Base-by-base conservation (phyloP, 2,797 vertebrate genomes). In the Neopelma chrysocephalum region DNA sequence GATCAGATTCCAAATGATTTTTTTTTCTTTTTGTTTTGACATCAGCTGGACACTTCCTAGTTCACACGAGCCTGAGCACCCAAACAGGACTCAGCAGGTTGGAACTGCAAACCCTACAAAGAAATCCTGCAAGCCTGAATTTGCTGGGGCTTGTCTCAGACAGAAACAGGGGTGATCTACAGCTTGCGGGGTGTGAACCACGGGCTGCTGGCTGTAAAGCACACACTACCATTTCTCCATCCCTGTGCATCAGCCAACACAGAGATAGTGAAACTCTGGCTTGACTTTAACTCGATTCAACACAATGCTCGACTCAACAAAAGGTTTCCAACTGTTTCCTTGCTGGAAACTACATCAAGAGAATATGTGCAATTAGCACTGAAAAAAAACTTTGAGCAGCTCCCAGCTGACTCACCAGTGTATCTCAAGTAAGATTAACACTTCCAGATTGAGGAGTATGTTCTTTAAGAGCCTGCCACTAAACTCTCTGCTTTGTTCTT, bases 131-230 rank as follows among this genome's bases (percentile, higher is more conserved):
- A 87, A 89, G 94, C 72, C 89, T 88, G 87, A 78, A 81, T 93
- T 58, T 95, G 96, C 91, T n/a, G 72, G 48, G 90, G 73, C 96
- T 91, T 93, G 89, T 38, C 86, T 85, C 65, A 58, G 45, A 83
- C 78, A 75, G 94, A 92, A 75, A 68, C 6, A 3, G 40, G 87
- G 82, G 76, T 80, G 89, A 89, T 73, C 91, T 86, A 60, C 78
- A 94, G 84, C 86, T 89, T 48, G 29, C 18, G 84, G 89, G 82
- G 87, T 4, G 17, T 77, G 77, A 96, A 87, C 90, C 87, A 66
- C 57, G 87, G 86, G 29, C 40, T 91, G 34, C 76, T 64, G 83
- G 83, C 92, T 91, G 64, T 9, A 87, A 68, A 61, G 56, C 27
- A 12, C 72, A 48, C 31, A 11, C 48, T 71, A 34, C 68, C 45